Evolutionary conservation across 2,113 vertebrate genomes (phyloP).

Genomic region (Apistogramma diplotaenia): DNA sequence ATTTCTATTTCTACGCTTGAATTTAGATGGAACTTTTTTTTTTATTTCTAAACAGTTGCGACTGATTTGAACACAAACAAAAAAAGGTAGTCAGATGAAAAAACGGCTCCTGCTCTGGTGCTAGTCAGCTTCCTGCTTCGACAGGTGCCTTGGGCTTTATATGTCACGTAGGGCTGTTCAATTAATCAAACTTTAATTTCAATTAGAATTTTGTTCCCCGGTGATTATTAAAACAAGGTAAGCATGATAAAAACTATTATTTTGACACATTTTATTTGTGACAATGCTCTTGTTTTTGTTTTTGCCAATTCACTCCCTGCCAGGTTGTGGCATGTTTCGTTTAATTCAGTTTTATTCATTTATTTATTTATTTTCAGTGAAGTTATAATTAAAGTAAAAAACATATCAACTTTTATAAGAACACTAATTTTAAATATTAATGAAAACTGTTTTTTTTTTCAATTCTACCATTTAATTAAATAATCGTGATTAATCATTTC

Average conservation of each 20-base stretch:
- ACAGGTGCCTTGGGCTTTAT: neutral
- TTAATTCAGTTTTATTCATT: neutral
- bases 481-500: neutral
- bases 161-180: neutral
- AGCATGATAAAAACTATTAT: neutral
- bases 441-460: neutral
- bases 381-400: neutral
- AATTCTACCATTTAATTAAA: neutral
- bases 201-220: neutral
- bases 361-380: neutral
- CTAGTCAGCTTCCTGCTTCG: neutral
- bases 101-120: neutral
- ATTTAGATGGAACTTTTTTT: neutral
- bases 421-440: neutral
- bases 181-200: neutral
- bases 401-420: neutral
- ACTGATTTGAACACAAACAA: neutral
- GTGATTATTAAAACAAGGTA: neutral
- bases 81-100: neutral
- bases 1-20: neutral
- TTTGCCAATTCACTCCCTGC: neutral
- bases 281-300: neutral
- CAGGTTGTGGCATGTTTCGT: neutral
- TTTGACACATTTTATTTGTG: neutral
- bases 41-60: neutral